Base-by-base conservation (phyloP, 2,113 vertebrate genomes). In the Gobio gobio region DNA sequence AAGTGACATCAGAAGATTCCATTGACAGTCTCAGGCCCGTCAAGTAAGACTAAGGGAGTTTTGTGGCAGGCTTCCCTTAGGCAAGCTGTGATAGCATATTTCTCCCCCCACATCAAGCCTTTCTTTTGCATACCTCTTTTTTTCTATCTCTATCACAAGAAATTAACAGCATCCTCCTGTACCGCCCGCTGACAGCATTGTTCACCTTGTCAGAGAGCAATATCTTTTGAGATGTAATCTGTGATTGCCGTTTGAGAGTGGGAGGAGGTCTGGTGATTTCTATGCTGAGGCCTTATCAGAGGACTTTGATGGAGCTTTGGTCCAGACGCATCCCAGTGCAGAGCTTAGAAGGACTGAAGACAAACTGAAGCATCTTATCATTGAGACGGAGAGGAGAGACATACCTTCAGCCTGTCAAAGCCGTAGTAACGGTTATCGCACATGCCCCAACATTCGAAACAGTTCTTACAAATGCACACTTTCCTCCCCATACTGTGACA, bases 1-100 rank as follows among this genome's bases (percentile, higher is more conserved):
- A 93, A 94, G 92, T 94, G 93, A 93, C 93, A 94, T 94, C 93
- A 94, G 92, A 93, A 93, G 90, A 86, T 93, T 92, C 29, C 89
- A 89, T 91, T 87, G 88, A 91, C 93, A 92, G 93, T 91, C 92
- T 92, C 59, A 93, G 90, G 90, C 91, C 92, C 91, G 90, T 94
- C 92, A 91, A 92, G 93, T 93, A 91, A 92, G 89, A 85, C 85
- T 92, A 91, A 92, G 91, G 89, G 90, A 91, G 93, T 93, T 92
- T 93, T 88, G 92, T 94, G 93, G 92, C 92, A 93, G 93, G 90
- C 92, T 89, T 90, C 92, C 93, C 93, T 90, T 89, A 91, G 92
- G 92, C 94, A 92, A 93, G 92, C 92, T 94, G 92, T 94, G 93
- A 94, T 94, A 91, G 61, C 90, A 90, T 88, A 86, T 91, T 91